Evolutionary conservation across 2,888 invertebrate genomes (phyloP), one percentile per base, ranked within the genome.

Genomic region (Thalpophila matura): DNA sequence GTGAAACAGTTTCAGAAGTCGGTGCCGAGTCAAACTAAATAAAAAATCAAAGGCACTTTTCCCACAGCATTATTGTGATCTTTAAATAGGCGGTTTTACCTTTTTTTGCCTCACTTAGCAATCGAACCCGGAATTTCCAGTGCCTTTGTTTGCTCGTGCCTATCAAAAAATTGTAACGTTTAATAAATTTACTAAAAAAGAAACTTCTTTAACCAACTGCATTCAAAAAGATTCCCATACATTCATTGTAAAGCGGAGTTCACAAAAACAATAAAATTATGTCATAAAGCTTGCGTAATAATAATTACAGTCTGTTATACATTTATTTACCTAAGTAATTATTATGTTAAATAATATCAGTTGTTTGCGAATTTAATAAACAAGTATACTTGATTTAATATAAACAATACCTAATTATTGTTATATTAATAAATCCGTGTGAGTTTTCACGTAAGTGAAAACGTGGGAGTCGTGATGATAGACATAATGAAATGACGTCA

Each of bases 211-310:
- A 24, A 51, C 40, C n/a, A 14, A 53, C 7, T 43, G 20, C 33
- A 51, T 42, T 7, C 33, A 45, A 58, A 60, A 43, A 42, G 6
- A 12, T 68, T 77, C 68, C 29, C 74, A 74, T 50, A 66, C 62
- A 50, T 38, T 63, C 54, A 63, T 68, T 58, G 45, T 68, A 50
- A 71, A 22, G 64, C 40, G 14, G 20, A 20, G 47, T 35, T 38
- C 47, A 71, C 37, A n/a, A 35, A 29, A 46, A 18, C n/a, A 40
- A 31, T 33, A 43, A 31, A 47, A 42, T 46, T 27, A 58, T 35
- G 51, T 57, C 22, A 31, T 16, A 2, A 51, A 45, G 20, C 14
- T 66, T 63, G 35, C 22, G 12, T 63, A 51, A 71, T 37, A 43
- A 22, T 14, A 38, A 49, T 40, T 29, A 53, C 18, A 24, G 12